phyloP scores from a whole-genome alignment of 2,113 vertebrate species.

The Sturnus vulgaris region DNA sequence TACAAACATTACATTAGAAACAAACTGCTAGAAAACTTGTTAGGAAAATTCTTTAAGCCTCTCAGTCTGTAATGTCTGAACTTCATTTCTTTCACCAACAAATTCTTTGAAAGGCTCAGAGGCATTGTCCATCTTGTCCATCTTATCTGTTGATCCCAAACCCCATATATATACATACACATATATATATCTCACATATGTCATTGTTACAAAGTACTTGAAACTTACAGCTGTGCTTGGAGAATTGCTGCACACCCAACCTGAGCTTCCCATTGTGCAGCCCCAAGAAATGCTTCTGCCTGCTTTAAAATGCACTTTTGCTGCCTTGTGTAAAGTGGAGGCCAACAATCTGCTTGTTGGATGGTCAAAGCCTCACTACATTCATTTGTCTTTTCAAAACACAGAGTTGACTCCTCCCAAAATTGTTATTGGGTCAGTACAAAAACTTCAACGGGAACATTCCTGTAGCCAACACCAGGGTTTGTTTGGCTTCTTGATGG shows the following conservation, averaged over 20 bases:
- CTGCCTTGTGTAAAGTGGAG: background rate
- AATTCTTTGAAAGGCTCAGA: background rate
- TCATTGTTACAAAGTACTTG: rapidly evolving
- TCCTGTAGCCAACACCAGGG: rapidly evolving
- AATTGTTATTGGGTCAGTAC: background rate
- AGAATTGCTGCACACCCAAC: rapidly evolving
- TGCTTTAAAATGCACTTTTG: background rate
- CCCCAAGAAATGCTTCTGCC: background rate
- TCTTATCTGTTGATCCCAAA: background rate
- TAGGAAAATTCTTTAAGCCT: background rate
- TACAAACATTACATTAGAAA: background rate
- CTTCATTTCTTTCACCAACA: background rate
- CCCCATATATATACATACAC: background rate
- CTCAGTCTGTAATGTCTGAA: background rate
- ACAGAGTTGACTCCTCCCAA: background rate
- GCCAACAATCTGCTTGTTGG: background rate
- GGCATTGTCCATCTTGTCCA: background rate
- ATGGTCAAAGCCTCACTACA: background rate
- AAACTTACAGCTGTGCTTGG: background rate
- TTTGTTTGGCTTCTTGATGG: background rate
- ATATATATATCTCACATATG: rapidly evolving
- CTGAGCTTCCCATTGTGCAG: background rate
- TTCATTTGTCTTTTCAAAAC: background rate
- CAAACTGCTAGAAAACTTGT: background rate
- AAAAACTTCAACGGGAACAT: background rate